These are phyloP conservation scores for Pontoporia blainvillei DNA, from an alignment of 2,113 vertebrate species.

Conservation along the genomic window DNA sequence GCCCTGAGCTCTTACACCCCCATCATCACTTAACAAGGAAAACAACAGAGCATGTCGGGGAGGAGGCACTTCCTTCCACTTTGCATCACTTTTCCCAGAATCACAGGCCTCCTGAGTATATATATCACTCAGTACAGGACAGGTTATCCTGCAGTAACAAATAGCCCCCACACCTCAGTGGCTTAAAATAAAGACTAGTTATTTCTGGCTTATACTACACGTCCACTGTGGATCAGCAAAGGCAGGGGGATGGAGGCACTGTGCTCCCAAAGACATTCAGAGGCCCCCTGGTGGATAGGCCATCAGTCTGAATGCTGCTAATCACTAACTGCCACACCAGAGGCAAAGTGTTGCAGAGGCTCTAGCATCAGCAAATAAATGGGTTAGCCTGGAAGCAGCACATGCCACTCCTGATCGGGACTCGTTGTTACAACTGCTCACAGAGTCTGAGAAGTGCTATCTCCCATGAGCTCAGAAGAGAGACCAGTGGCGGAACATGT, in stretches of 20 bases:
- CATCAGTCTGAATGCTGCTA: neutral
- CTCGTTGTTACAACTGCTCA: neutral
- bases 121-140: neutral
- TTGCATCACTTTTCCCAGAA: neutral
- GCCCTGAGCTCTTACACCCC: no score
- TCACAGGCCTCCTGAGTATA: neutral
- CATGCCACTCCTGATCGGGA: neutral
- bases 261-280: neutral
- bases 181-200: neutral
- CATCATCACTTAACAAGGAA: neutral
- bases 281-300: neutral
- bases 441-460: neutral
- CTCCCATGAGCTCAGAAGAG: neutral
- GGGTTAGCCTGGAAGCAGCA: neutral
- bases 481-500: neutral
- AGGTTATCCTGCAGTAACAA: neutral
- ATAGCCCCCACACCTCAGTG: neutral
- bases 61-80: neutral
- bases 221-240: neutral
- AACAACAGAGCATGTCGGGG: rapidly evolving
- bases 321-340: neutral
- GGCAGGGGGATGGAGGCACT: rapidly evolving
- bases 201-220: neutral
- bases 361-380: neutral
- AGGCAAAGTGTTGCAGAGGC: neutral